Conservation (phyloP, 2,888 invertebrate genomes). For the Drosophila eohydei region DNA sequence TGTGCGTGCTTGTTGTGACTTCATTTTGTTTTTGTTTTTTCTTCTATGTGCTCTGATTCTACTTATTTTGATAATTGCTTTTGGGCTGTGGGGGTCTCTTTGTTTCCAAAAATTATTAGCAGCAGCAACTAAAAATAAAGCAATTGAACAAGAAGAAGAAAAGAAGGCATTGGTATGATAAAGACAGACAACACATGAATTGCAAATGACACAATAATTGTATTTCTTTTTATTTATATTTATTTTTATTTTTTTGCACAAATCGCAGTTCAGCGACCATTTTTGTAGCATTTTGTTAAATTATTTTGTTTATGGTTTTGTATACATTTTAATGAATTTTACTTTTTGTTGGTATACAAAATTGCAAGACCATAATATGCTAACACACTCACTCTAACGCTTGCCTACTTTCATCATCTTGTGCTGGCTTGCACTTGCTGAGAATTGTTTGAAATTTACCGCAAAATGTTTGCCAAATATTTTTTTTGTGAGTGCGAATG, state of each 20-base stretch:
- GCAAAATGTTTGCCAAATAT: conserved; percentile 69
- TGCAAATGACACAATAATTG: conserved; percentile 29
- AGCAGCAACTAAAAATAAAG: conserved; percentile 49
- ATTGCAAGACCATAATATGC: conserved; percentile 12
- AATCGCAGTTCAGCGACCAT: conserved; percentile 20
- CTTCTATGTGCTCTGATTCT: conserved; percentile 18
- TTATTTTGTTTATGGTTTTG: conserved; percentile 10
- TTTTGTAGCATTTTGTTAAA: conserved; percentile 32
- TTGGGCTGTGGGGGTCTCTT: conserved; percentile 34
- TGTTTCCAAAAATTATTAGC: conserved; percentile 52
- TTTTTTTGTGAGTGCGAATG: conserved; percentile 17
- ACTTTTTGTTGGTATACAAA: conserved; percentile 32
- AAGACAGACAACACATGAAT: conserved; percentile 32
- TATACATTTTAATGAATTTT: background rate
- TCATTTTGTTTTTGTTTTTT: conserved; percentile 20
- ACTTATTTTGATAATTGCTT: conserved; percentile 53
- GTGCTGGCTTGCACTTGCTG: background rate
- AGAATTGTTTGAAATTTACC: conserved; percentile 22
- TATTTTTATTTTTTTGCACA: conserved; percentile 23
- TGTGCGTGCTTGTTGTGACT: conserved; percentile 6
- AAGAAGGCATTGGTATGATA: conserved; percentile 4
- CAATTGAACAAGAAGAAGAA: conserved; percentile 16
- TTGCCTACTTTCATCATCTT: background rate
- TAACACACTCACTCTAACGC: background rate
- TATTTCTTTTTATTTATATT: conserved; percentile 20